These are phyloP conservation scores for Meleagris gallopavo DNA, from an alignment of 2,113 vertebrate genomes.

Conservation along the genomic window DNA sequence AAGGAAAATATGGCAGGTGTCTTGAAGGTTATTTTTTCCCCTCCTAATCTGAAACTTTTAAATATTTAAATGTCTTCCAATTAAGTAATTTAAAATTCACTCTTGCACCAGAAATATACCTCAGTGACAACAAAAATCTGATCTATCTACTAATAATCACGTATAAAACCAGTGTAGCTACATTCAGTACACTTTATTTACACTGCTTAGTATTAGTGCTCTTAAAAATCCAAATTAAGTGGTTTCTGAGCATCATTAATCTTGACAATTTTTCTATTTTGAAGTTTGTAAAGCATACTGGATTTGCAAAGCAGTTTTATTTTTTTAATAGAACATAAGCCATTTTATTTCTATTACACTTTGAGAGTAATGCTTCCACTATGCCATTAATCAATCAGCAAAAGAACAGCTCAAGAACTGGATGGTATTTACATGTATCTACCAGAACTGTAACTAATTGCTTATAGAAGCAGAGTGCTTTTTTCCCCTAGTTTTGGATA, in stretches of 20 bases:
- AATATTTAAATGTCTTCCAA: neutral
- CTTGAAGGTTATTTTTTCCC: neutral
- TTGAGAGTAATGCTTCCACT: neutral
- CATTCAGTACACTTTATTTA: neutral
- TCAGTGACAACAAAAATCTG: neutral
- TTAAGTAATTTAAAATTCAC: neutral
- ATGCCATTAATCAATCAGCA: neutral
- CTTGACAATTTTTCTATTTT: neutral
- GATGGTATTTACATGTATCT: neutral
- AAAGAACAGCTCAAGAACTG: neutral
- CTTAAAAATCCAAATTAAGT: neutral
- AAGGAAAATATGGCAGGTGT: neutral
- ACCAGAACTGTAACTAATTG: neutral
- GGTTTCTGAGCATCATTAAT: neutral
- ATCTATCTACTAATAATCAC: neutral
- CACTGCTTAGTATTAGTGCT: neutral
- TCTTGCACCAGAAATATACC: neutral
- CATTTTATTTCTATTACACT: conserved; percentile 6
- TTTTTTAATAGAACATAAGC: neutral
- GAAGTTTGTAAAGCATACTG: neutral
- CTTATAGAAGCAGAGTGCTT: neutral
- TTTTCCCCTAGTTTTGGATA: neutral
- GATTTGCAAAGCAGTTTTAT: neutral
- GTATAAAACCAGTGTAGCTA: neutral
- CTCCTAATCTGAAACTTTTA: neutral